A percentile compares a stretch with the other conserved stretches of the same genome.
These are phyloP conservation scores for Karalla daura DNA, from an alignment of 2,797 vertebrate species.

Conservation along the genomic window DNA sequence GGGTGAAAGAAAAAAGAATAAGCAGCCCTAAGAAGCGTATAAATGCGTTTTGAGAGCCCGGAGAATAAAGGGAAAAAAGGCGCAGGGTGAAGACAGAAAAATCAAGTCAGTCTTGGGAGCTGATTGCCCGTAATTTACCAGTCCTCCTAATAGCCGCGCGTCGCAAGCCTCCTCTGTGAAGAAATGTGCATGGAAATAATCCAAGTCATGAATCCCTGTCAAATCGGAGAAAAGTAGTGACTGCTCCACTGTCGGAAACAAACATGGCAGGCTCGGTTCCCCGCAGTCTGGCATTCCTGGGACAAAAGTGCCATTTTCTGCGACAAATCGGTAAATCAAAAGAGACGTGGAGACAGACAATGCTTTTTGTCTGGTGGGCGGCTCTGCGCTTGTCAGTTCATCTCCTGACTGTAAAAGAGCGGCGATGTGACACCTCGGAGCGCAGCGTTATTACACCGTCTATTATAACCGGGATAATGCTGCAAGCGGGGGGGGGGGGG, in stretches of 20 bases:
- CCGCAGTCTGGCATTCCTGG: constrained; percentile 68
- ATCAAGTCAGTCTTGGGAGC: constrained; percentile 18
- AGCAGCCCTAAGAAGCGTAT: background rate
- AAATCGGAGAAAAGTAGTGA: constrained; percentile 27
- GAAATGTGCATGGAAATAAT: constrained; percentile 29
- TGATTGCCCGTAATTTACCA: constrained; percentile 29
- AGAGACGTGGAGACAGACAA: constrained; percentile 80
- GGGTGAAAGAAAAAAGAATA: background rate
- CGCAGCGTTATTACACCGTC: constrained; percentile 62
- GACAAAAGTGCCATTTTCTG: constrained; percentile 83
- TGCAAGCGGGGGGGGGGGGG: background rate
- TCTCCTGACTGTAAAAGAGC: constrained; percentile 71
- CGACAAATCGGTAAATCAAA: constrained; percentile 81
- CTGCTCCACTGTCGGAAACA: constrained; percentile 34
- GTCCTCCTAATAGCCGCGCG: constrained; percentile 21
- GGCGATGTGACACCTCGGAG: constrained; percentile 70
- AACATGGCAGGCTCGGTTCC: constrained; percentile 60
- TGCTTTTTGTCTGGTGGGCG: constrained; percentile 80
- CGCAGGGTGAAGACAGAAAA: constrained; percentile 10
- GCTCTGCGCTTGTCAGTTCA: constrained; percentile 76
- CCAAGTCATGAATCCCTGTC: constrained; percentile 29
- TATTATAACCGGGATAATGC: constrained; percentile 29
- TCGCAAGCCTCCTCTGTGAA: constrained; percentile 1
- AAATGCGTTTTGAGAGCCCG: background rate
- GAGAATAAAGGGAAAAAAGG: background rate